Percentiles rank a stretch among this genome's conserved stretches.
phyloP scores from a whole-genome alignment of 2,113 vertebrate species.

The Lophura nycthemera region DNA sequence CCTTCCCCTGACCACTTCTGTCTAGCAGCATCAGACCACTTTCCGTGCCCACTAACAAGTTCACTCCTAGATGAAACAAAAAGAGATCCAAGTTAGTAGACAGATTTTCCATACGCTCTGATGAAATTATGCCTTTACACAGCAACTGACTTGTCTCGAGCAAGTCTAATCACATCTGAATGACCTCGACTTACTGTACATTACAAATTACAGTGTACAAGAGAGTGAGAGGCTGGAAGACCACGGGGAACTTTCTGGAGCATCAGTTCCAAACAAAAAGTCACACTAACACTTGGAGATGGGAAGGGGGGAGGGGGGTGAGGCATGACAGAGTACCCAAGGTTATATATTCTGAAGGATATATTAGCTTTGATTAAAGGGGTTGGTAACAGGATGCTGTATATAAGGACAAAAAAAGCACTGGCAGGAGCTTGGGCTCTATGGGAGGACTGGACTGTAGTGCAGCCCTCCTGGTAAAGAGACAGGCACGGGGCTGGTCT shows the following conservation, averaged over 20 bases:
- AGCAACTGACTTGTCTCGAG: background rate
- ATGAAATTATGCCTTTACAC: background rate
- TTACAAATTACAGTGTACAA: background rate
- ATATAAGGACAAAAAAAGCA: background rate
- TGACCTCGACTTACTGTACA: background rate
- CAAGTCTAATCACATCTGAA: background rate
- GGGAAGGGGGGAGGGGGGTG: background rate
- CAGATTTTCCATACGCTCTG: background rate
- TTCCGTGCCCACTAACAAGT: slow-evolving; percentile 96
- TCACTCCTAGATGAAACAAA: slow-evolving; percentile 85
- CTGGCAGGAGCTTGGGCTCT: background rate
- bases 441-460: background rate
- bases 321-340: background rate
- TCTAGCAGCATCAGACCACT: slow-evolving; percentile 98
- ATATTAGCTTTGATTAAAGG: background rate
- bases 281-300: background rate
- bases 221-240: background rate
- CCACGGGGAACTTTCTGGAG: background rate
- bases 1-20: slow-evolving; percentile 97
- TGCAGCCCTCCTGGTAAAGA: background rate
- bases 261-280: background rate
- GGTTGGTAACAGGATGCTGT: background rate
- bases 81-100: slow-evolving; percentile 30
- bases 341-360: background rate
- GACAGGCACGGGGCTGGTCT: background rate